Evolutionary conservation across 1,140 invertebrate genomes (phyloP).

Genomic region (Drosophila tristis): DNA sequence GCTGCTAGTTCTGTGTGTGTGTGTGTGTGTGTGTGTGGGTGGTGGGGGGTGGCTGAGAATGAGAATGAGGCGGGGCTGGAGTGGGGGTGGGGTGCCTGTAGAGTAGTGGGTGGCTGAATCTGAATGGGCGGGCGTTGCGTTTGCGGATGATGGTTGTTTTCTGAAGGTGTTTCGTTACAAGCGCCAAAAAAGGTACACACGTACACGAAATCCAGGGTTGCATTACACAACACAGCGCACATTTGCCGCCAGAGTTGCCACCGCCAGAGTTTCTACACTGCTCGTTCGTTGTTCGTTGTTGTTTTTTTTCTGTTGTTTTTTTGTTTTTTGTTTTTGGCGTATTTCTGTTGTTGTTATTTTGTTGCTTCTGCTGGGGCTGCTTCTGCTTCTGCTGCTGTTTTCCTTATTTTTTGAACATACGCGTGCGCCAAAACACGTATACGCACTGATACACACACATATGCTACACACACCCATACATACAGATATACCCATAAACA

Average conservation of each 20-base stretch:
- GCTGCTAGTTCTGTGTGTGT: slow-evolving; percentile 26
- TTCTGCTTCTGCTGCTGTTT: slow-evolving; percentile 24
- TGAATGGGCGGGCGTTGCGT: no score
- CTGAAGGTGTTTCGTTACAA: slow-evolving; percentile 70
- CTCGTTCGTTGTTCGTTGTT: slow-evolving; percentile 30
- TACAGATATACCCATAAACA: neutral
- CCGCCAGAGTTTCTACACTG: slow-evolving; percentile 26
- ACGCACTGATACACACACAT: slow-evolving; percentile 35
- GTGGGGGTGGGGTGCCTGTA: neutral
- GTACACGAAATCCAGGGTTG: slow-evolving; percentile 84
- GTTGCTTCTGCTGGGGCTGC: slow-evolving; percentile 7
- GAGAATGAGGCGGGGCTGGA: slow-evolving; percentile 11
- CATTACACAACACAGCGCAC: slow-evolving; percentile 83
- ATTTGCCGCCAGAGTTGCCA: slow-evolving; percentile 53
- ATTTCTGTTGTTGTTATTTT: slow-evolving; percentile 30
- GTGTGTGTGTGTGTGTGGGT: slow-evolving; percentile 19
- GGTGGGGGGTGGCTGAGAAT: slow-evolving; percentile 18
- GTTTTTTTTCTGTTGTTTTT: slow-evolving; percentile 18
- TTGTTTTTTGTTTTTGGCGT: slow-evolving; percentile 23
- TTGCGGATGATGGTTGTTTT: slow-evolving; percentile 5
- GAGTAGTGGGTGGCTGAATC: no score
- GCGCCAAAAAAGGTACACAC: slow-evolving; percentile 80
- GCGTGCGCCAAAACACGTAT: slow-evolving; percentile 68
- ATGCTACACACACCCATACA: slow-evolving; percentile 5
- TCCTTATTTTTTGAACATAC: slow-evolving; percentile 60